phyloP scores from a whole-genome alignment of 1,140 invertebrate genomes.

The Conopomorpha cramerella region DNA sequence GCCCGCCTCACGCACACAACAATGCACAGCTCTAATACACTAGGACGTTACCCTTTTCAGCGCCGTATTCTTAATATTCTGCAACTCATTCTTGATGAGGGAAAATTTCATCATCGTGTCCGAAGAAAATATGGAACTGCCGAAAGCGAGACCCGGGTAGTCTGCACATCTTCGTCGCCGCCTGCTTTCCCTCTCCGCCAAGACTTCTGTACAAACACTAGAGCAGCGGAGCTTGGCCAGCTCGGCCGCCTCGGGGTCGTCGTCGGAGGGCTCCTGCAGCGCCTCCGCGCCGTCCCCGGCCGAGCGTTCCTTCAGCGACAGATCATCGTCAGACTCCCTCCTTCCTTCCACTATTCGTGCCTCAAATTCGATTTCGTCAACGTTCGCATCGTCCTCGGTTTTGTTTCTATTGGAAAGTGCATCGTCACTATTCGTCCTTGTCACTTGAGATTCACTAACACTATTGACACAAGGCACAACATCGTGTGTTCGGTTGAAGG shows the following conservation, averaged over 20 bases:
- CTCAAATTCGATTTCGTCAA: conserved; percentile 41
- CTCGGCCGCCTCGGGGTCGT: conserved; percentile 78
- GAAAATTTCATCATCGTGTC: conserved; percentile 98
- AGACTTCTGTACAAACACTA: conserved; percentile 83
- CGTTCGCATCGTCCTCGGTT: conserved; percentile 35
- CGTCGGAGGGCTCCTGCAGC: conserved; percentile 49
- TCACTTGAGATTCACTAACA: conserved; percentile 56
- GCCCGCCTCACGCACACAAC: conserved; percentile 24
- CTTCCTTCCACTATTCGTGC: conserved; percentile 37
- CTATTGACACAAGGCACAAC: conserved; percentile 58
- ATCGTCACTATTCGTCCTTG: conserved; percentile 58
- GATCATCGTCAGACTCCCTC: conserved; percentile 39
- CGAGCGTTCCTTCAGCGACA: conserved; percentile 42
- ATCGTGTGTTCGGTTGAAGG: conserved; percentile 54
- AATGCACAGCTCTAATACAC: conserved; percentile 23
- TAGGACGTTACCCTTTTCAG: conserved; percentile 86
- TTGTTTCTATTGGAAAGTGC: conserved; percentile 53
- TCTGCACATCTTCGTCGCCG: conserved; percentile 80
- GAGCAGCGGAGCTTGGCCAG: conserved; percentile 82
- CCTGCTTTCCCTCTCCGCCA: conserved; percentile 81
- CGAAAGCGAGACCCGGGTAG: conserved; percentile 90
- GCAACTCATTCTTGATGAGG: conserved; percentile 94
- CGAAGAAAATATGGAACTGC: conserved; percentile 90
- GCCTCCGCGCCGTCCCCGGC: conserved; percentile 42
- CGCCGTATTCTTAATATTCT: conserved; percentile 96